phyloP scores from a whole-genome alignment of 2,113 vertebrate species.

The Sapayoa aenigma region DNA sequence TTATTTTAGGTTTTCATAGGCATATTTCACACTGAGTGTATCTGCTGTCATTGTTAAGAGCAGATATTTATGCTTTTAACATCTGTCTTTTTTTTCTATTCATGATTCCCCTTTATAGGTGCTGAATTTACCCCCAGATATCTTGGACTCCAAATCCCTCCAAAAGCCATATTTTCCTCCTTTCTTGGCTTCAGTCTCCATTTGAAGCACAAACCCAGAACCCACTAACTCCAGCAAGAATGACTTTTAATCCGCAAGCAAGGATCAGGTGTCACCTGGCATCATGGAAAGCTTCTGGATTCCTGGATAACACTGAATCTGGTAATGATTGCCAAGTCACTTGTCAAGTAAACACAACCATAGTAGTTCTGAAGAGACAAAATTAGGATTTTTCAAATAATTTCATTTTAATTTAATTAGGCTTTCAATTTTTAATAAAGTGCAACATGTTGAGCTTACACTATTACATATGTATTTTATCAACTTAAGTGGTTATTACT shows the following conservation, averaged over 20 bases:
- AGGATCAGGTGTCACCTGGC: background rate
- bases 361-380: background rate
- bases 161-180: background rate
- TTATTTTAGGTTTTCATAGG: background rate
- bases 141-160: background rate
- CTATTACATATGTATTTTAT: background rate
- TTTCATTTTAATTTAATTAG: background rate
- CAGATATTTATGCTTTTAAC: background rate
- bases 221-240: background rate
- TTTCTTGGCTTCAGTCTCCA: rapidly evolving
- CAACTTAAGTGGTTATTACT: background rate
- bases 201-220: background rate
- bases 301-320: background rate
- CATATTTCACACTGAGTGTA: background rate
- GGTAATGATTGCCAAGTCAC: background rate
- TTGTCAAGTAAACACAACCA: background rate
- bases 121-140: background rate
- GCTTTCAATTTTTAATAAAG: background rate
- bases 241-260: background rate
- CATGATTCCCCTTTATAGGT: background rate
- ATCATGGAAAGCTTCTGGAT: background rate
- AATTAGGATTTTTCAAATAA: background rate
- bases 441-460: background rate
- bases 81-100: background rate
- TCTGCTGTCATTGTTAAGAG: background rate